phyloP scores from a whole-genome alignment of 2,888 invertebrate species.

The Unio delphinus region DNA sequence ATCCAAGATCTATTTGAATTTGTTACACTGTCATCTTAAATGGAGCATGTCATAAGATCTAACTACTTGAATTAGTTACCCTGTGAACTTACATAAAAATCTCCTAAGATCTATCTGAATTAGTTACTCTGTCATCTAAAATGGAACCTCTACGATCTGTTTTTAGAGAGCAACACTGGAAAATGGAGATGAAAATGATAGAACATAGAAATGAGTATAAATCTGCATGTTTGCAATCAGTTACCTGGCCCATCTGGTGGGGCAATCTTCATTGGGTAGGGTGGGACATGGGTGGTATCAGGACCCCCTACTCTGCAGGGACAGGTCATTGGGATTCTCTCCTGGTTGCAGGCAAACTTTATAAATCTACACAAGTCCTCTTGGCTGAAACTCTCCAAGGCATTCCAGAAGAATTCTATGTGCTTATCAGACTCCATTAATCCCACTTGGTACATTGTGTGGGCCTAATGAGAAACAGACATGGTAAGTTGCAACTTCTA shows the following conservation, averaged over 20 bases:
- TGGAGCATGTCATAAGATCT: too few relatives aligned
- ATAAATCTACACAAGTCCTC: slow-evolving; percentile 69
- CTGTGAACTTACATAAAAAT: too few relatives aligned
- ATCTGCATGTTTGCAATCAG: slow-evolving; percentile 2
- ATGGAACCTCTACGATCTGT: too few relatives aligned
- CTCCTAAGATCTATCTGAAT: too few relatives aligned
- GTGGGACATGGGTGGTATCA: slow-evolving; percentile 69
- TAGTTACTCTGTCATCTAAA: too few relatives aligned
- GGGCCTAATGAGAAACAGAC: slow-evolving; percentile 50
- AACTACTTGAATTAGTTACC: too few relatives aligned
- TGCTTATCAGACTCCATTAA: slow-evolving; percentile 68
- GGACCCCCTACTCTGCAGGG: slow-evolving; percentile 65
- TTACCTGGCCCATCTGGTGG: slow-evolving; percentile 69
- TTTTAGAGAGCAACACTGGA: too few relatives aligned
- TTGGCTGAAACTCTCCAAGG: slow-evolving; percentile 63
- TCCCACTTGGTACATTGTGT: slow-evolving; percentile 71
- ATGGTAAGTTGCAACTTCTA: neutral
- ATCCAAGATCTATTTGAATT: too few relatives aligned
- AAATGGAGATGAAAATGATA: too few relatives aligned
- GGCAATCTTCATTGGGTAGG: slow-evolving; percentile 72
- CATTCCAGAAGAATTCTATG: slow-evolving; percentile 69
- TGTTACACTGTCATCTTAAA: too few relatives aligned
- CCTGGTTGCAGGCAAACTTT: slow-evolving; percentile 71
- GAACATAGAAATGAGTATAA: too few relatives aligned
- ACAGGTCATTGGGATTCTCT: slow-evolving; percentile 68